Evolutionary conservation across 92 coral and sea anemone species (phyloP).

Genomic region (Siderastrea siderea): DNA sequence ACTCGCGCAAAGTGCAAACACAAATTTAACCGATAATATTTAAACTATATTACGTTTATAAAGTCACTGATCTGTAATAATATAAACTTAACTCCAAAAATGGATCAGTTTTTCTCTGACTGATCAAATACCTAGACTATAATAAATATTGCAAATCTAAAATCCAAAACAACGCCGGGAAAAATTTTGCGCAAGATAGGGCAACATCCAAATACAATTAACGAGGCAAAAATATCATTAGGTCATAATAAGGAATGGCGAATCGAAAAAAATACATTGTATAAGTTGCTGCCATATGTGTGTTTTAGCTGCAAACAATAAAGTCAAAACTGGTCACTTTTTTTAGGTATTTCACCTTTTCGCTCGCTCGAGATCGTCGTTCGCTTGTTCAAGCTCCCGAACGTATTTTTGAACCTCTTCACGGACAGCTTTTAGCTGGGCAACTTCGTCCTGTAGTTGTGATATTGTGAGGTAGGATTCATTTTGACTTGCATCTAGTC

Average conservation of each 20-base stretch:
- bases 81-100: background rate
- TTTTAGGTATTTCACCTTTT: slow-evolving; percentile 78
- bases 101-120: background rate
- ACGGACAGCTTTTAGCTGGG: slow-evolving; percentile 97
- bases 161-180: background rate
- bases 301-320: background rate
- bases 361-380: slow-evolving; percentile 98
- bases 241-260: background rate
- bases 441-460: slow-evolving; percentile 96
- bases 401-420: slow-evolving; percentile 98
- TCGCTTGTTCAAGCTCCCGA: slow-evolving; percentile 98
- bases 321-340: background rate
- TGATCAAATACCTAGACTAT: background rate
- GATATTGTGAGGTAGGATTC: slow-evolving; percentile 98
- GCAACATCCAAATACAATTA: slow-evolving; percentile 35
- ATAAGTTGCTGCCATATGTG: background rate
- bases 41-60: background rate
- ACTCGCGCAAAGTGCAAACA: background rate
- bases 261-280: background rate
- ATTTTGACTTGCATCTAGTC: slow-evolving; percentile 97
- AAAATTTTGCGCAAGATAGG: slow-evolving; percentile 14
- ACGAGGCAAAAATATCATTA: background rate
- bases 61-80: background rate
- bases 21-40: slow-evolving; percentile 24
- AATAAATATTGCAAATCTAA: slow-evolving; percentile 15